A percentile compares a stretch with the other conserved stretches of the same genome.
Evolutionary conservation across 2,888 invertebrate genomes (phyloP).

Genomic region (Junonia oenone): DNA sequence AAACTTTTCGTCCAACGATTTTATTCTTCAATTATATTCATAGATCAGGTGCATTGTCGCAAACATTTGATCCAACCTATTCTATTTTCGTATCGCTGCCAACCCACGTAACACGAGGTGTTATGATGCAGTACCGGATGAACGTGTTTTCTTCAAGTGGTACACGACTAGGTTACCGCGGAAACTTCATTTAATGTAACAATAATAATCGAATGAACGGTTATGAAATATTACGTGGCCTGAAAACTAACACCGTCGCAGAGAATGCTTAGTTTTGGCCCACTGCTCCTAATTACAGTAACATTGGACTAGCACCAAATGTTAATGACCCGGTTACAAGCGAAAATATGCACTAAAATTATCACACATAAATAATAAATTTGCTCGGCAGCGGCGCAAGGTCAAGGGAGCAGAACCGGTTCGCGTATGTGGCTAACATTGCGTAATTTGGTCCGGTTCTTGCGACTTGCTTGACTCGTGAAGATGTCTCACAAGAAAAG

Average conservation of each 20-base stretch:
- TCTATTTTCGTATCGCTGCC: slow-evolving; percentile 17
- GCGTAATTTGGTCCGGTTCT: slow-evolving; percentile 52
- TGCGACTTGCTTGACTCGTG: slow-evolving; percentile 16
- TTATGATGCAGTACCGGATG: slow-evolving; percentile 10
- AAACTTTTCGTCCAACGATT: not conserved
- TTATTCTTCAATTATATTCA: slow-evolving; percentile 3
- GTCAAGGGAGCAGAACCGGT: slow-evolving; percentile 68
- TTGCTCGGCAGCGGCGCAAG: slow-evolving; percentile 44
- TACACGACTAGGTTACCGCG: not conserved
- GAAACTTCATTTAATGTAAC: not conserved
- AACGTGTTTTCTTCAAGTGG: not conserved
- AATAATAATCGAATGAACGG: not conserved
- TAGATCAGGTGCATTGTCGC: not conserved
- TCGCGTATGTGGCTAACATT: slow-evolving; percentile 37
- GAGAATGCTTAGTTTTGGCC: slow-evolving; percentile 57
- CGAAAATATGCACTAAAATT: slow-evolving; percentile 51
- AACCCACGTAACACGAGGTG: slow-evolving; percentile 11
- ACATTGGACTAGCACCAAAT: slow-evolving; percentile 72
- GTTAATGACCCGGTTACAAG: slow-evolving; percentile 54
- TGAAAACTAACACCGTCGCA: slow-evolving; percentile 14
- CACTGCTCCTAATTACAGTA: slow-evolving; percentile 62
- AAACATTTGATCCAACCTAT: slow-evolving; percentile 16
- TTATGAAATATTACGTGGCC: not conserved
- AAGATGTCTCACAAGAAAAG: slow-evolving; percentile 15
- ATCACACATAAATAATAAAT: slow-evolving; percentile 42